Evolutionary conservation across 2,888 invertebrate genomes (phyloP), one percentile per base, ranked within the genome.

Genomic region (Machimus atricapillus): DNA sequence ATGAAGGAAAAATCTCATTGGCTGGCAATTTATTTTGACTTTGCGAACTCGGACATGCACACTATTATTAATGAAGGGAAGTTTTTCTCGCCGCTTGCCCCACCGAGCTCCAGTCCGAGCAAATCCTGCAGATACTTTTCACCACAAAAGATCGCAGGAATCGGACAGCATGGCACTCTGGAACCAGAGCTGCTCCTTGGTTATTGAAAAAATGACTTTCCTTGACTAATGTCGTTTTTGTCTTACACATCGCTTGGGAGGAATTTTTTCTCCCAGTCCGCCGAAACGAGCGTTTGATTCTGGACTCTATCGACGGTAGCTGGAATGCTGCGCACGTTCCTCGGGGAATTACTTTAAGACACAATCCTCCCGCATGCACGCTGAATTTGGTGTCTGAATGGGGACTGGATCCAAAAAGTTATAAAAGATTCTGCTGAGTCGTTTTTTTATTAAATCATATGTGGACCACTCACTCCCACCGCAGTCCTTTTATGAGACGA

Each of bases 11-110:
- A 79, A 78, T 78, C 31, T 40, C 79, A 79, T 79, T 79, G 79
- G 52, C 23, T 79, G 79, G 52, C 31, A 79, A 79, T 79, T 79
- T 79, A 79, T 79, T 79, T 46, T 79, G 79, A 79, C 79, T 79
- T 79, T 79, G 52, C 46, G 52, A 79, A 79, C 40, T 79, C 40
- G 79, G 79, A 46, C 52, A 56, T 31, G 31, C 46, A 79, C 46
- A 79, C 79, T 46, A 79, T 79, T 79, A 79, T 79, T 79, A 79
- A 79, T 79, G 79, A 79, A 52, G 16, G 79, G 52, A 79, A 79
- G 79, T 79, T 79, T 79, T 52, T 79, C 56, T 52, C 79, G 52
- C 79, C 79, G 27, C 27, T 79, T 52, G 40, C n/a, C 7, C 78
- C 31, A 8, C 52, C 19, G 7, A 23, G n/a, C 27, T 6, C 27